A percentile compares a stretch with the other conserved stretches of the same genome.
These are phyloP conservation scores for Desmodus rotundus DNA, from an alignment of 2,113 vertebrate genomes.

Conservation along the genomic window DNA sequence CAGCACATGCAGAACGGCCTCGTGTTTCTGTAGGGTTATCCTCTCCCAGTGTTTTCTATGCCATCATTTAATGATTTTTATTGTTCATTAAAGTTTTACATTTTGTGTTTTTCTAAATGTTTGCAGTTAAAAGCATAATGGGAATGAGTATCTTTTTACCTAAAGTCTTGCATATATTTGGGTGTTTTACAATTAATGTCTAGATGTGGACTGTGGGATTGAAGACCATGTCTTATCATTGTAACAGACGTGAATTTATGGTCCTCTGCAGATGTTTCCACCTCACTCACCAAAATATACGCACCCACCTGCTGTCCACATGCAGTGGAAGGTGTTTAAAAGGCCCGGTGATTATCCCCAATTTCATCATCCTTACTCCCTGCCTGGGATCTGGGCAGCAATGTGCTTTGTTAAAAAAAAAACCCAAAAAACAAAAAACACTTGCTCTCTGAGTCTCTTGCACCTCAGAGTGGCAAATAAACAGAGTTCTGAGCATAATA, in stretches of 20 bases:
- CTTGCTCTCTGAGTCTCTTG: no score
- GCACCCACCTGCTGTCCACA: accelerated
- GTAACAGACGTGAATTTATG: no score
- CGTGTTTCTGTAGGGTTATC: no score
- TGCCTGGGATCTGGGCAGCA: not conserved
- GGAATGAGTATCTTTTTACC: not conserved
- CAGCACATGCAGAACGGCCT: no score
- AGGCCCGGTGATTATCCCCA: not conserved
- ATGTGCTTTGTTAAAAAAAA: not conserved
- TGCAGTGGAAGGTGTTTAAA: not conserved
- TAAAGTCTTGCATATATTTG: not conserved
- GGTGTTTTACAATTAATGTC: not conserved
- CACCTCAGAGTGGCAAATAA: not conserved
- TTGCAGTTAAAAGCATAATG: not conserved
- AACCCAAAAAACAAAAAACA: no score
- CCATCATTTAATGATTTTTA: no score
- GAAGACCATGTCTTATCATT: no score
- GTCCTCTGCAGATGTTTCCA: not conserved
- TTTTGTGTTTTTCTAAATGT: not conserved
- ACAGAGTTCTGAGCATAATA: not conserved
- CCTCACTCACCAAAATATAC: not conserved
- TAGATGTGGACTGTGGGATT: no score
- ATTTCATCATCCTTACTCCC: not conserved
- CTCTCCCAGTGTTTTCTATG: no score
- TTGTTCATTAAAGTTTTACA: not conserved